Percentiles rank a stretch among this genome's conserved stretches.
phyloP scores from a whole-genome alignment of 2,113 vertebrate genomes.

The Xiphophorus maculatus region DNA sequence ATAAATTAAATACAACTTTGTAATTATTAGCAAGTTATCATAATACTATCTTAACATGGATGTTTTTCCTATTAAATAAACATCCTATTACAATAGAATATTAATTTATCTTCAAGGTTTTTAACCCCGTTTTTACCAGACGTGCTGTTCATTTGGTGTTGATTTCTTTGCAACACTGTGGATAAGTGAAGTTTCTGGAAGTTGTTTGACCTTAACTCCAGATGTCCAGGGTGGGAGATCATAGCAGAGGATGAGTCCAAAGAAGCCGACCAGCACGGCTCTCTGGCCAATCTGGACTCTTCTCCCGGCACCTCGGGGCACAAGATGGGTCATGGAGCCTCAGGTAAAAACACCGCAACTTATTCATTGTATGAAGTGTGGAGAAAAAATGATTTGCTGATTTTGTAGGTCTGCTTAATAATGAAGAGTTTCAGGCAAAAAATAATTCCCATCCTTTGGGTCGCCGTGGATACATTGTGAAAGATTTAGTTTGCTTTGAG shows the following conservation, averaged over 20 bases:
- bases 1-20: too few species aligned
- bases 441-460: neutral
- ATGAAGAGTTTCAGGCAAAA: neutral
- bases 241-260: conserved; percentile 90
- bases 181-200: neutral
- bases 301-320: conserved; percentile 83
- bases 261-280: conserved; percentile 87
- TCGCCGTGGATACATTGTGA: neutral
- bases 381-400: neutral
- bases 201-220: conserved; percentile 78
- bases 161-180: neutral
- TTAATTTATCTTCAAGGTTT: neutral
- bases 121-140: neutral
- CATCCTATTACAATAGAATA: too few species aligned
- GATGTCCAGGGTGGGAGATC: conserved; percentile 89
- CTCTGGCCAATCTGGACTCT: conserved; percentile 83
- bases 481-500: too few species aligned
- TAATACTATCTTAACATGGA: too few species aligned
- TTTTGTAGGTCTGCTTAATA: neutral
- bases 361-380: neutral
- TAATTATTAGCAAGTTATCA: neutral
- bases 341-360: conserved; percentile 74
- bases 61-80: too few species aligned
- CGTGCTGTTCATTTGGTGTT: too few species aligned
- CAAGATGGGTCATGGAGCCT: conserved; percentile 82